Conservation (phyloP, 2,888 invertebrate species). For the Kryphioiulus occultus region DNA sequence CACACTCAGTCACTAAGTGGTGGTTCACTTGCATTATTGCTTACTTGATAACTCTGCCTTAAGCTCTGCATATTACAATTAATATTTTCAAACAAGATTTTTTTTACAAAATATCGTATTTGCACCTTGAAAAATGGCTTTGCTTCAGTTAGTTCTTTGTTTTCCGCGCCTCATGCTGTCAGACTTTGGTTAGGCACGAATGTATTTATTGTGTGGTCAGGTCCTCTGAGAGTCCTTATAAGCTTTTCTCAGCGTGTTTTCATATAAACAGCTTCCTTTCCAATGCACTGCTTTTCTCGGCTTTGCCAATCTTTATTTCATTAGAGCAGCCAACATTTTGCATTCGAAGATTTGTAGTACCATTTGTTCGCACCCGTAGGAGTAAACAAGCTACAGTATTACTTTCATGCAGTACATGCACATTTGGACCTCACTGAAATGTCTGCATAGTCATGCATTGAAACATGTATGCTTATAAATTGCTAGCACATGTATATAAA, state of each 20-base stretch:
- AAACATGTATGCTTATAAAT: too few species aligned
- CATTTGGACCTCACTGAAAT: too few species aligned
- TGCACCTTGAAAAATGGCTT: too few species aligned
- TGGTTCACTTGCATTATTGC: background rate
- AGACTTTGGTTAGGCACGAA: background rate
- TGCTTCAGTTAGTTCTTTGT: too few species aligned
- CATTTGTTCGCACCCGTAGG: background rate
- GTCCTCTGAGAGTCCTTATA: background rate
- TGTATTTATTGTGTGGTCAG: background rate
- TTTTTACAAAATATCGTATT: too few species aligned
- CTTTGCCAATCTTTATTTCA: background rate
- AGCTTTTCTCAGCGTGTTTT: background rate
- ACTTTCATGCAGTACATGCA: too few species aligned
- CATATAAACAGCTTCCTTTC: background rate
- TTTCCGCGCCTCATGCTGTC: too few species aligned
- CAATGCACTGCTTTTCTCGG: background rate
- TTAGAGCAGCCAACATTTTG: background rate
- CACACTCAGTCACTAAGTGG: background rate
- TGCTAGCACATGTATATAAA: too few species aligned
- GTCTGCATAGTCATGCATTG: too few species aligned
- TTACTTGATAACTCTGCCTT: background rate
- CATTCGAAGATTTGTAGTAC: background rate
- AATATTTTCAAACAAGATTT: too few species aligned
- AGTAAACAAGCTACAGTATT: too few species aligned
- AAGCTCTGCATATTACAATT: too few species aligned